Conservation (phyloP, 2,113 vertebrate species). For the Triplophysa dalaica region DNA sequence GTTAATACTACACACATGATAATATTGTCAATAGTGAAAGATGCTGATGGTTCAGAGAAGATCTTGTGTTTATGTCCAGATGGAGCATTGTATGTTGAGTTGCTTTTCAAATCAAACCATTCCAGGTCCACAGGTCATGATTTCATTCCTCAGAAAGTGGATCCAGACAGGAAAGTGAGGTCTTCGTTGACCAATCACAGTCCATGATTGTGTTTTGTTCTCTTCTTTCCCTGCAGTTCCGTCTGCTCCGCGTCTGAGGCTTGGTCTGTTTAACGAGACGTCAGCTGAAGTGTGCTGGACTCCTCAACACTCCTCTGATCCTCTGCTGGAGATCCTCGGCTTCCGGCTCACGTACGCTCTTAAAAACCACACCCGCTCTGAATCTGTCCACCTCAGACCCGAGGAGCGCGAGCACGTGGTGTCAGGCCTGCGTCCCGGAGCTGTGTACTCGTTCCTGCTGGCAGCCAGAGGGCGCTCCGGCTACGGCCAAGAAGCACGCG, state of each 20-base stretch:
- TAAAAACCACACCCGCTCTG: constrained; percentile 74
- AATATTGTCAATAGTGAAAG: too few species aligned
- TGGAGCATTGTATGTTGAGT: too few species aligned
- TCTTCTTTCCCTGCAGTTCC: constrained; percentile 73
- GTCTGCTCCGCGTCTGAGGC: constrained; percentile 81
- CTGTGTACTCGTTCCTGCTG: constrained; percentile 87
- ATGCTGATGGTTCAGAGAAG: too few species aligned
- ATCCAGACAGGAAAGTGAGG: too few species aligned
- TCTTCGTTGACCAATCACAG: too few species aligned
- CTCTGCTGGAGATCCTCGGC: constrained; percentile 76
- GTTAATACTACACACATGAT: too few species aligned
- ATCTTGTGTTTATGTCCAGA: too few species aligned
- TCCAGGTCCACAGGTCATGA: too few species aligned
- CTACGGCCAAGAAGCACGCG: constrained; percentile 78
- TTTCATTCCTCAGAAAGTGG: too few species aligned
- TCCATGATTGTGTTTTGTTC: neutral
- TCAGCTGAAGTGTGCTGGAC: constrained; percentile 73
- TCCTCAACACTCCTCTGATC: constrained; percentile 57
- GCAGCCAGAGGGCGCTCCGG: constrained; percentile 84
- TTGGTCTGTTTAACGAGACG: constrained; percentile 79
- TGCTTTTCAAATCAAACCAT: too few species aligned
- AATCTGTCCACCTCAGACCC: constrained; percentile 78
- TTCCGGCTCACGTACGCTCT: constrained; percentile 89
- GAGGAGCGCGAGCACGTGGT: constrained; percentile 78
- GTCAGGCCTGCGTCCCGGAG: constrained; percentile 79